phyloP scores from a whole-genome alignment of 53 echinoderm and acorn worm genomes.

The Pentamera pediparva region DNA sequence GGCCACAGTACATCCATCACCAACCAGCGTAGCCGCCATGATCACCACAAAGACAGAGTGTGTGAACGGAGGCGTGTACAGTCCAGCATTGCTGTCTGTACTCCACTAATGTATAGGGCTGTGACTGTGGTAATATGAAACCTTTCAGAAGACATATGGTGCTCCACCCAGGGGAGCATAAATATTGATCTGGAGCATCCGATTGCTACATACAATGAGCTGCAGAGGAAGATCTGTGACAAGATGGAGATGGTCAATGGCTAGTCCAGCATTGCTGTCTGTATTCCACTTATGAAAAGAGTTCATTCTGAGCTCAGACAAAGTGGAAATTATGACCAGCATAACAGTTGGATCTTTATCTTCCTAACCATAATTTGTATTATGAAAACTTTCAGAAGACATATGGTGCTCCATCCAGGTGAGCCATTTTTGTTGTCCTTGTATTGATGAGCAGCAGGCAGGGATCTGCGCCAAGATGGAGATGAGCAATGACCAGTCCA shows the following conservation, averaged over 20 bases:
- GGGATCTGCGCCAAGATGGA: background rate
- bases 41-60: background rate
- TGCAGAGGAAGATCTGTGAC: background rate
- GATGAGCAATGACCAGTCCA: background rate
- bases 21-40: too few species aligned
- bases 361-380: too few species aligned
- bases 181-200: background rate
- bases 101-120: too few species aligned
- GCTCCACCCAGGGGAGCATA: background rate
- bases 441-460: background rate
- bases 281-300: slow-evolving; percentile 35
- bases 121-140: slow-evolving; percentile 1
- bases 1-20: too few species aligned
- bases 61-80: background rate
- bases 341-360: slow-evolving; percentile 5
- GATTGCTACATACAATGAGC: background rate
- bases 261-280: slow-evolving; percentile 13
- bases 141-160: background rate
- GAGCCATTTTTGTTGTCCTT: background rate
- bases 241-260: background rate
- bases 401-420: too few species aligned
- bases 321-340: background rate
- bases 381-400: too few species aligned
- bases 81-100: slow-evolving; percentile 19
- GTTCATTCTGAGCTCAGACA: slow-evolving; percentile 17